phyloP scores from a whole-genome alignment of 1,140 invertebrate species.

The Muscidifurax raptorellus region DNA sequence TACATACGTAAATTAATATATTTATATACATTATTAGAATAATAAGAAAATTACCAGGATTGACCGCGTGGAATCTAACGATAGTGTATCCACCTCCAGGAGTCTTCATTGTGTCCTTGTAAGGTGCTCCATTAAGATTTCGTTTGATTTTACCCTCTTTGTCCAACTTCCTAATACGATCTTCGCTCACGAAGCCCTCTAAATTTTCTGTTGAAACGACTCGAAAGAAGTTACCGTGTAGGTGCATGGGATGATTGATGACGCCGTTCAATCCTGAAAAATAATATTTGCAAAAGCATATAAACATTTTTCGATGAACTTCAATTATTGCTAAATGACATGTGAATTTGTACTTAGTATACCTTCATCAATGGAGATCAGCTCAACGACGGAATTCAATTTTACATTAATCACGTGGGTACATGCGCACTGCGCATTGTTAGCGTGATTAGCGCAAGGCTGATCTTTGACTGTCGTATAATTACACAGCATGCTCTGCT shows the following conservation, averaged over 20 bases:
- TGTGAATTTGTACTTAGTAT: too few species aligned
- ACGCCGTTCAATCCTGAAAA: background rate
- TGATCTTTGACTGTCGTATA: constrained; percentile 61
- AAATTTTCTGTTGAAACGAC: constrained; percentile 86
- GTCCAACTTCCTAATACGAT: constrained; percentile 83
- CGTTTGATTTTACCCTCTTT: constrained; percentile 82
- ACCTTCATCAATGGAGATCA: constrained; percentile 39
- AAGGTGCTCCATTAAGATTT: constrained; percentile 83
- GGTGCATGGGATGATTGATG: constrained; percentile 90
- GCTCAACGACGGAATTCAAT: constrained; percentile 17
- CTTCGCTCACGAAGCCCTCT: constrained; percentile 79
- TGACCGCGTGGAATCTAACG: constrained; percentile 61
- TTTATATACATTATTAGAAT: background rate
- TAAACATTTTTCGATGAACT: too few species aligned
- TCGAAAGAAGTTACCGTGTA: constrained; percentile 89
- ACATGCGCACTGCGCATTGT: constrained; percentile 33
- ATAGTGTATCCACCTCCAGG: constrained; percentile 92
- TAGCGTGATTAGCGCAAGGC: too few species aligned
- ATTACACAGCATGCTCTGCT: constrained; percentile 81
- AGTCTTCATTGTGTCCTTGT: constrained; percentile 93
- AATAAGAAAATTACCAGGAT: background rate
- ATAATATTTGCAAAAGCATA: background rate
- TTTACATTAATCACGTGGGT: background rate
- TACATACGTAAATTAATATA: too few species aligned
- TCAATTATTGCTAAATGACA: too few species aligned